Percentiles rank a stretch among this genome's conserved stretches.
phyloP scores from a whole-genome alignment of 2,888 invertebrate species.

The Drosophila austrosaltans region DNA sequence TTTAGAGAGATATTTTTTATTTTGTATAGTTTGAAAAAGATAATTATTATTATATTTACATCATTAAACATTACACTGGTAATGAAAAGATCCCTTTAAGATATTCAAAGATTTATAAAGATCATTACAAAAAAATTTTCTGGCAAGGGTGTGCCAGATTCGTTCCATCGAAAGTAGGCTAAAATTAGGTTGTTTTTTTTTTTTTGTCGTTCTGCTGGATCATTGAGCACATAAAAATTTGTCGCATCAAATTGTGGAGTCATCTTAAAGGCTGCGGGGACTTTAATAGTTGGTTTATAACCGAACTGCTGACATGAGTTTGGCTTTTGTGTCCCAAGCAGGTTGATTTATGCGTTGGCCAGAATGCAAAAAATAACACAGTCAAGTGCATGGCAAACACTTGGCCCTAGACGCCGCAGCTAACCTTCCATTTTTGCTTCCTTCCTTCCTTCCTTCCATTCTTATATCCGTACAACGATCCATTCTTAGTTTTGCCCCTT shows the following conservation, averaged over 20 bases:
- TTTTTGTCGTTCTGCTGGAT: conserved; percentile 27
- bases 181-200: background rate
- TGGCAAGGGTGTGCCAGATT: too few relatives aligned
- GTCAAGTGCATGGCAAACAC: conserved; percentile 79
- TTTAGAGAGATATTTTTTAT: too few relatives aligned
- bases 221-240: conserved; percentile 60
- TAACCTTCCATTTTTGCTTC: conserved; percentile 33
- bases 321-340: conserved; percentile 38
- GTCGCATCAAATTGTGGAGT: conserved; percentile 42
- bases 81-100: too few relatives aligned
- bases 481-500: conserved; percentile 7
- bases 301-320: conserved; percentile 42
- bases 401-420: conserved; percentile 55
- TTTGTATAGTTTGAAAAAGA: too few relatives aligned
- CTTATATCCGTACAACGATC: background rate
- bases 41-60: too few relatives aligned
- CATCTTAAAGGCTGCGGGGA: conserved; percentile 56
- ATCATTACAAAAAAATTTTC: too few relatives aligned
- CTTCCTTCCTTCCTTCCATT: conserved; percentile 20
- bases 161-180: too few relatives aligned
- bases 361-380: conserved; percentile 70
- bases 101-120: too few relatives aligned
- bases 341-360: conserved; percentile 70
- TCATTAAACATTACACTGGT: too few relatives aligned
- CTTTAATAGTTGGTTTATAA: conserved; percentile 44